Evolutionary conservation across 2,113 vertebrate species (phyloP).

Genomic region (Myotis brandtii): DNA sequence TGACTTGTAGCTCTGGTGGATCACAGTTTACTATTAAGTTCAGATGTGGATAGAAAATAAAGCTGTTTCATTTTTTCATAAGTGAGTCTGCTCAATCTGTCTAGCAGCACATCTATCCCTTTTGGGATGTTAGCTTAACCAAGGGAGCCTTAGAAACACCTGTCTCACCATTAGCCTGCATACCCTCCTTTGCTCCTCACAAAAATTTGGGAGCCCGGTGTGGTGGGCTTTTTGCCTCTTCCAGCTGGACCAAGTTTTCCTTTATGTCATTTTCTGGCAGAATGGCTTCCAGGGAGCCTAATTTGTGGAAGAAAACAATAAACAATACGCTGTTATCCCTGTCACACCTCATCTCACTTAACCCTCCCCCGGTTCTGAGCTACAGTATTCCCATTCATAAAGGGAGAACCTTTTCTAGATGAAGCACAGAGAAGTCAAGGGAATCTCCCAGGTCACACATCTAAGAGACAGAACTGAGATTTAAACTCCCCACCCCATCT

Average conservation of each 20-base stretch:
- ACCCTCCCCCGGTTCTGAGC: background rate
- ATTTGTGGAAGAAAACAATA: background rate
- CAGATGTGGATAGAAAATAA: slow-evolving; percentile 40
- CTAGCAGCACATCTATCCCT: background rate
- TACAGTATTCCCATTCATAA: background rate
- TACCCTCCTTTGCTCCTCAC: background rate
- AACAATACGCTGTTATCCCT: background rate
- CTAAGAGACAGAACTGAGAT: background rate
- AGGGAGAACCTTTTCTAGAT: background rate
- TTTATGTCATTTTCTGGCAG: background rate
- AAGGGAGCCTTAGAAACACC: background rate
- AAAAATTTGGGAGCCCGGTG: background rate
- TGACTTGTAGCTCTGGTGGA: background rate
- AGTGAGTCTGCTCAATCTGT: background rate
- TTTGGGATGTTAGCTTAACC: background rate
- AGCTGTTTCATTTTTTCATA: slow-evolving; percentile 15
- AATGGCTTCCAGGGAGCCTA: background rate
- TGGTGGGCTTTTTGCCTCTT: background rate
- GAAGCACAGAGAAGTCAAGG: background rate
- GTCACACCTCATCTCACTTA: background rate
- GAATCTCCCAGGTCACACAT: background rate
- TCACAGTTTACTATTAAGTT: slow-evolving; percentile 49
- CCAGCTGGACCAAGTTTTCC: background rate
- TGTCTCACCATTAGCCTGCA: background rate
- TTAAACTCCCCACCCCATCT: background rate